A percentile compares a stretch with the other conserved stretches of the same genome.
phyloP scores from a whole-genome alignment of 2,113 vertebrate species.

The Cynopterus brachyotis region DNA sequence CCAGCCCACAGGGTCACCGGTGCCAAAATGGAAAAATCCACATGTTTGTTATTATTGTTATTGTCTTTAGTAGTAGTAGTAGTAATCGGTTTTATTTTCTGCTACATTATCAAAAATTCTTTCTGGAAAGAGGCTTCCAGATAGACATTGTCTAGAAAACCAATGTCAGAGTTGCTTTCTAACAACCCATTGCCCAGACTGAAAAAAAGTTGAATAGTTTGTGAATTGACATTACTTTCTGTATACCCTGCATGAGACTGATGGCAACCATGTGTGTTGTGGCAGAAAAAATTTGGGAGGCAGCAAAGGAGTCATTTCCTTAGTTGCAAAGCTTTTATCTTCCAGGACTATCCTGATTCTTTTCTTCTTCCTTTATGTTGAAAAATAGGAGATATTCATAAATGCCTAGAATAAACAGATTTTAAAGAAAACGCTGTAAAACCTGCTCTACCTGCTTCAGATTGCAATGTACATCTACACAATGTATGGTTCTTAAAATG shows the following conservation, averaged over 20 bases:
- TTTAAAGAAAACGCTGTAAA: neutral
- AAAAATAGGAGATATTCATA: neutral
- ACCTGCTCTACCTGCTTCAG: neutral
- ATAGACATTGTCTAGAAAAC: neutral
- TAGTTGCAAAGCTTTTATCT: neutral
- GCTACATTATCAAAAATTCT: neutral
- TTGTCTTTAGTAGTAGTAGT: neutral
- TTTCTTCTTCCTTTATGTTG: neutral
- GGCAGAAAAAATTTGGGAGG: slow-evolving; percentile 9
- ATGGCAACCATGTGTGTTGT: neutral
- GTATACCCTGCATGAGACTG: neutral
- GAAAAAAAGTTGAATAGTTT: neutral
- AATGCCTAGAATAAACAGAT: neutral
- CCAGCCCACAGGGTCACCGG: accelerated
- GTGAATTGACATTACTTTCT: neutral
- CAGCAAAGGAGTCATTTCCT: neutral
- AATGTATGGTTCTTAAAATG: neutral
- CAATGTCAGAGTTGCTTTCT: slow-evolving; percentile 4
- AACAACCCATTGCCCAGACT: neutral
- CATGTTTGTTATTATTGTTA: neutral
- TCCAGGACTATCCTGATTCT: neutral
- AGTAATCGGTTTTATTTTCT: neutral
- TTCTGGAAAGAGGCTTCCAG: neutral
- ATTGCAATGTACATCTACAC: neutral
- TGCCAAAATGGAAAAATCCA: neutral